Evolutionary conservation across 2,797 vertebrate species (phyloP).

Genomic region (Acanthornis magna): DNA sequence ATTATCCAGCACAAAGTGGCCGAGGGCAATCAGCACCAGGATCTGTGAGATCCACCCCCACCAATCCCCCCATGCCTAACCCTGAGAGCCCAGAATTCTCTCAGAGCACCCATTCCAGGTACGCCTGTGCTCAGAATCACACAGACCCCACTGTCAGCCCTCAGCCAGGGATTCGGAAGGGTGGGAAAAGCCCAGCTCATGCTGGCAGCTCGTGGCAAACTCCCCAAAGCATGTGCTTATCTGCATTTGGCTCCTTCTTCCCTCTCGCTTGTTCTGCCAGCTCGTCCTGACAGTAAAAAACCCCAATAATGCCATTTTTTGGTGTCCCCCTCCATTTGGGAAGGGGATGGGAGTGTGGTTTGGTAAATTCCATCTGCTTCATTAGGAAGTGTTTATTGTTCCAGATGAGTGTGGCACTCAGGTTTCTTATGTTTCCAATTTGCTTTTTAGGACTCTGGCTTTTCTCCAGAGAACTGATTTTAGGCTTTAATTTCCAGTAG

Average conservation of each 20-base stretch:
- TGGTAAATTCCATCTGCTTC: conserved; percentile 30
- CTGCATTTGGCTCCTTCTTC: neutral
- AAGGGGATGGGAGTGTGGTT: neutral
- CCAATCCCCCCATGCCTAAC: neutral
- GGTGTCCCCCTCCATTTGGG: neutral
- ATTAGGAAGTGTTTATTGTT: conserved; percentile 57
- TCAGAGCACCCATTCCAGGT: neutral
- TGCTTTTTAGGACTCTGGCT: conserved; percentile 52
- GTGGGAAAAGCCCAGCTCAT: neutral
- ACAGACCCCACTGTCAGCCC: neutral
- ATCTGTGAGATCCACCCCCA: neutral
- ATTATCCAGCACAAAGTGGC: neutral
- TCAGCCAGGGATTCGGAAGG: neutral
- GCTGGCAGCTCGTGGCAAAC: neutral
- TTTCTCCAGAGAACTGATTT: conserved; percentile 36
- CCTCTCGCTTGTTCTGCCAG: neutral
- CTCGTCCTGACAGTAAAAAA: neutral
- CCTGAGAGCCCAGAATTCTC: neutral
- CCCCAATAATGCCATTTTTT: neutral
- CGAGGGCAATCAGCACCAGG: neutral
- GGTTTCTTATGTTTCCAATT: conserved; percentile 60
- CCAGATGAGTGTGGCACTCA: conserved; percentile 28
- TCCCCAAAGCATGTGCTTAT: neutral
- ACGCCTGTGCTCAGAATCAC: neutral
- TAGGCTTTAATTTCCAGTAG: conserved; percentile 44